Evolutionary conservation across 2,113 vertebrate genomes (phyloP).

Genomic region (Steatornis caripensis): DNA sequence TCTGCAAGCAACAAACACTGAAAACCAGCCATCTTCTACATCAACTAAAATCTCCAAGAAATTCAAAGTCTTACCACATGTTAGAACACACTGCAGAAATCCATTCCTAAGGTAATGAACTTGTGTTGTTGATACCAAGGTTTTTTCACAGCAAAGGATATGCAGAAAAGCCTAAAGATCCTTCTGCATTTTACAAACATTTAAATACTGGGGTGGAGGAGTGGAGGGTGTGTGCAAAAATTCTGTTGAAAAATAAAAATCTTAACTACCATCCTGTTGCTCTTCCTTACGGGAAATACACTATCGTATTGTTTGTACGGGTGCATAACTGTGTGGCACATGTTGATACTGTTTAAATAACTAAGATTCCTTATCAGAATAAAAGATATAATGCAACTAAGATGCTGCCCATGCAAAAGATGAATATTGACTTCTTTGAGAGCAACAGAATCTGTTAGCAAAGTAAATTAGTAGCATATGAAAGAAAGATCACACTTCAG

Average conservation of each 20-base stretch:
- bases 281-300: not conserved
- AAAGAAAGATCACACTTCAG: not conserved
- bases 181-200: not conserved
- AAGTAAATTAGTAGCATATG: not conserved
- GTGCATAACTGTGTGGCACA: not conserved
- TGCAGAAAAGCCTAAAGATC: not conserved
- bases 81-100: not conserved
- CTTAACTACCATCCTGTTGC: not conserved
- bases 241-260: not conserved
- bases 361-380: not conserved
- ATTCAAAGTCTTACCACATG: not conserved
- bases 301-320: accelerated
- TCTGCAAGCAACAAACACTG: not conserved
- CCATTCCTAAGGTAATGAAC: not conserved
- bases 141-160: not conserved
- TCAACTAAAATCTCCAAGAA: not conserved
- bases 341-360: not conserved
- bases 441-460: not conserved
- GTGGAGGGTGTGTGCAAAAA: accelerated
- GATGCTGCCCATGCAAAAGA: not conserved
- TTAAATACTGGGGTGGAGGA: not conserved
- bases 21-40: not conserved
- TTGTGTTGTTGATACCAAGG: not conserved
- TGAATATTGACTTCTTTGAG: not conserved
- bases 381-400: not conserved